phyloP scores from a whole-genome alignment of 2,113 vertebrate species.

The Embiotoca jacksoni region DNA sequence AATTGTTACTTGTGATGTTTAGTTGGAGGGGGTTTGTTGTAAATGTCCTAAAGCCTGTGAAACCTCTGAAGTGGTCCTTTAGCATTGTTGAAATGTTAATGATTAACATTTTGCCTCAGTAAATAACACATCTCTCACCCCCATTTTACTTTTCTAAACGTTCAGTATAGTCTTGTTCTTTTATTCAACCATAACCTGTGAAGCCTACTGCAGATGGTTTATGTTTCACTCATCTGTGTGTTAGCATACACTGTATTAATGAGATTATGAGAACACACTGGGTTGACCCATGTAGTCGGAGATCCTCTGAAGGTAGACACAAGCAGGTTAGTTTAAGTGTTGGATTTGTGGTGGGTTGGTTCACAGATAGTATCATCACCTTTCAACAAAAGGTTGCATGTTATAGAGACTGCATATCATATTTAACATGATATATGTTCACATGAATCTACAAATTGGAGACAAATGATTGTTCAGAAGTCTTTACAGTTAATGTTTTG shows the following conservation, averaged over 20 bases:
- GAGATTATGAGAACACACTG: slow-evolving; percentile 7
- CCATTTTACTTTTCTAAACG: neutral
- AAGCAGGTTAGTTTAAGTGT: neutral
- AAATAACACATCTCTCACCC: no score
- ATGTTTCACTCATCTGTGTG: neutral
- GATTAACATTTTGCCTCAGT: no score
- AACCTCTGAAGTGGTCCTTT: no score
- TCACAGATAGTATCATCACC: no score
- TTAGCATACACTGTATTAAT: neutral
- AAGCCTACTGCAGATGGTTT: slow-evolving; percentile 2
- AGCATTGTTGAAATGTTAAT: no score
- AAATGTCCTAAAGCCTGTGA: no score
- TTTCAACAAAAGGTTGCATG: no score
- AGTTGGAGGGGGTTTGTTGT: no score
- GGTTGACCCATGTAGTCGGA: neutral
- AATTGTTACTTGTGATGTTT: no score
- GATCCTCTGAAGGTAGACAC: neutral
- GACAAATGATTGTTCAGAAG: neutral
- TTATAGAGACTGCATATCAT: no score
- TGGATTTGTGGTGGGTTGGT: neutral
- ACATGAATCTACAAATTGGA: neutral
- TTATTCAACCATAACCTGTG: neutral
- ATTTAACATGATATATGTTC: neutral
- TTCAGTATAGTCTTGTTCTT: neutral
- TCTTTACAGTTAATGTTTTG: no score